phyloP scores from a whole-genome alignment of 2,113 vertebrate species.

The Sterna hirundo region DNA sequence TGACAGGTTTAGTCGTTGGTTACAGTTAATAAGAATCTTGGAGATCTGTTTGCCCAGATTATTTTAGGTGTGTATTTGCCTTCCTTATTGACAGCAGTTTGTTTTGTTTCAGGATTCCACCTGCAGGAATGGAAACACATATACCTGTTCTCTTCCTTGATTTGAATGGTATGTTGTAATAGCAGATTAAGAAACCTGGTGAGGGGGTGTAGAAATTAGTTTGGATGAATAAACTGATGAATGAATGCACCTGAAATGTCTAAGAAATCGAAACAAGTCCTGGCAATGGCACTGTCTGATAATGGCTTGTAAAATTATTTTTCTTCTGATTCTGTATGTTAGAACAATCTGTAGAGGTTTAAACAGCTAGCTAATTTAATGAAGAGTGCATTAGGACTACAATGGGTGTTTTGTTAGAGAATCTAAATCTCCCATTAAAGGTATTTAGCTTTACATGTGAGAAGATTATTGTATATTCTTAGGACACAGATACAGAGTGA shows the following conservation, averaged over 20 bases:
- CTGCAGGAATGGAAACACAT: constrained; percentile 94
- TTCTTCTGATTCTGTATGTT: background rate
- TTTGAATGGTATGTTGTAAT: constrained; percentile 87
- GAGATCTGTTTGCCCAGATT: background rate
- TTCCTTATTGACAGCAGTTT: constrained; percentile 38
- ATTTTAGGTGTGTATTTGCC: background rate
- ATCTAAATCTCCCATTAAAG: background rate
- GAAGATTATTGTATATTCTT: background rate
- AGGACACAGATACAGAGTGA: background rate
- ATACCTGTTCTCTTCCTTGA: constrained; percentile 96
- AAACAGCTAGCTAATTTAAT: background rate
- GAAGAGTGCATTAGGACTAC: background rate
- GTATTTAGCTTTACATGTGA: background rate
- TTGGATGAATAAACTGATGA: background rate
- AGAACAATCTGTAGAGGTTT: background rate
- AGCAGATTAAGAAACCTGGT: background rate
- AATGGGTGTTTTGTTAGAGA: background rate
- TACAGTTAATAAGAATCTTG: background rate
- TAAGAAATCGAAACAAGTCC: background rate
- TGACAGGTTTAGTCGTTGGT: background rate
- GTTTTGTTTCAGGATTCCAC: constrained; percentile 83
- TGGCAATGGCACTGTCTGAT: background rate
- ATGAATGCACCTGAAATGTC: background rate
- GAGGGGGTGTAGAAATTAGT: background rate
- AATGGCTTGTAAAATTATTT: background rate